Conservation (phyloP, 2,888 invertebrate genomes). For the Cerastis leucographa region DNA sequence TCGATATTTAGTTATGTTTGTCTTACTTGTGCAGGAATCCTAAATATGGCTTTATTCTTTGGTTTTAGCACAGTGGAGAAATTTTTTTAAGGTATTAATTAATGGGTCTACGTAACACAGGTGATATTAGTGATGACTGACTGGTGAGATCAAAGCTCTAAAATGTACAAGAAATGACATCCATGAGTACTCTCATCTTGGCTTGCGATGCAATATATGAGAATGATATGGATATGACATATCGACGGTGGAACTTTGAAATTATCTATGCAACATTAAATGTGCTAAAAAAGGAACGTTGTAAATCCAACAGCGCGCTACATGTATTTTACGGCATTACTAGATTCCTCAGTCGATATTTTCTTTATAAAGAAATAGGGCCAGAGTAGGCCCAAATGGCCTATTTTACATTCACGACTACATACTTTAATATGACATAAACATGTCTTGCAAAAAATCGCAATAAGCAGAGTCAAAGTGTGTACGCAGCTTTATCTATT, state of each 20-base stretch:
- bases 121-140: slow-evolving; percentile 65
- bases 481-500: slow-evolving; percentile 19
- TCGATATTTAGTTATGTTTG: slow-evolving; percentile 18
- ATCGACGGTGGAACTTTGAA: neutral
- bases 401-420: slow-evolving; percentile 10
- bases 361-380: neutral
- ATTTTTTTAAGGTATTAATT: slow-evolving; percentile 71
- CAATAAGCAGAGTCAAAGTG: neutral
- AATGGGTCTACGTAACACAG: slow-evolving; percentile 62
- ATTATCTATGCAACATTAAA: neutral
- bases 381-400: neutral
- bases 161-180: slow-evolving; percentile 79
- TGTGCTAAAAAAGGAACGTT: neutral
- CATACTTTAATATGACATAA: neutral
- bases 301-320: neutral
- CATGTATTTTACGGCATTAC: neutral
- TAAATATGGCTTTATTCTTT: slow-evolving; percentile 67
- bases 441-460: slow-evolving; percentile 6
- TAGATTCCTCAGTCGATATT: neutral
- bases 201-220: slow-evolving; percentile 86
- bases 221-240: slow-evolving; percentile 74
- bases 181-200: slow-evolving; percentile 82
- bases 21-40: slow-evolving; percentile 46
- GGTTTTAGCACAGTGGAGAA: slow-evolving; percentile 73
- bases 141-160: slow-evolving; percentile 84